Percentiles rank a stretch among this genome's conserved stretches.
These are phyloP conservation scores for Thymelicus acteon DNA, from an alignment of 2,888 invertebrate species.

Conservation along the genomic window DNA sequence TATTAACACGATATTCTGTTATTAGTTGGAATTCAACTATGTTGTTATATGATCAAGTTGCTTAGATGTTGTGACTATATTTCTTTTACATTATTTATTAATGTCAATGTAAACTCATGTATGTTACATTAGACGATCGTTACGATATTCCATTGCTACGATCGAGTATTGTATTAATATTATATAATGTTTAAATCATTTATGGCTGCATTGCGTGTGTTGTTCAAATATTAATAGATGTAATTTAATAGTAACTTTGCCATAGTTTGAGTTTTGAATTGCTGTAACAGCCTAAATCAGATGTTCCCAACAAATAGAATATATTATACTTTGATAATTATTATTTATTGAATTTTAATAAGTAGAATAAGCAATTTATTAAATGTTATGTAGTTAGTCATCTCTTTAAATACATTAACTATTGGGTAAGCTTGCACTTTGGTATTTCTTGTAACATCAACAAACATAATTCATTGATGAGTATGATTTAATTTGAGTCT, in stretches of 20 bases:
- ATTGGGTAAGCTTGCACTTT: constrained; percentile 29
- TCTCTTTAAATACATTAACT: constrained; percentile 35
- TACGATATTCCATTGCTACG: neutral
- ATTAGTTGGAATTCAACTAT: constrained; percentile 2
- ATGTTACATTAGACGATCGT: neutral
- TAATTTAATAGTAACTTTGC: neutral
- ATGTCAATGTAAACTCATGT: constrained; percentile 10
- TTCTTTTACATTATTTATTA: constrained; percentile 31
- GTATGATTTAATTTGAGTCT: constrained; percentile 24
- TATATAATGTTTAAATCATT: neutral
- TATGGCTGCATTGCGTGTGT: neutral
- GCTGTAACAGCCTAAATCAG: neutral
- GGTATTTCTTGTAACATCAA: constrained; percentile 10
- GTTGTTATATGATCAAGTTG: no score
- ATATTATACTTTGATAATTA: constrained; percentile 14
- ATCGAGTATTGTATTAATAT: constrained; percentile 4
- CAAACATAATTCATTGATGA: constrained; percentile 6
- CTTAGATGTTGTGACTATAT: neutral
- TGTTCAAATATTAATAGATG: neutral
- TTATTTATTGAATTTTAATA: constrained; percentile 27
- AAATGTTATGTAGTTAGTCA: constrained; percentile 29
- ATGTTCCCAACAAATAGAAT: constrained; percentile 19
- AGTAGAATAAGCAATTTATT: constrained; percentile 30
- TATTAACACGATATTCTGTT: constrained; percentile 11
- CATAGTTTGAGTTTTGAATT: neutral